phyloP scores from a whole-genome alignment of 2,113 vertebrate species.

The Xiphophorus hellerii region DNA sequence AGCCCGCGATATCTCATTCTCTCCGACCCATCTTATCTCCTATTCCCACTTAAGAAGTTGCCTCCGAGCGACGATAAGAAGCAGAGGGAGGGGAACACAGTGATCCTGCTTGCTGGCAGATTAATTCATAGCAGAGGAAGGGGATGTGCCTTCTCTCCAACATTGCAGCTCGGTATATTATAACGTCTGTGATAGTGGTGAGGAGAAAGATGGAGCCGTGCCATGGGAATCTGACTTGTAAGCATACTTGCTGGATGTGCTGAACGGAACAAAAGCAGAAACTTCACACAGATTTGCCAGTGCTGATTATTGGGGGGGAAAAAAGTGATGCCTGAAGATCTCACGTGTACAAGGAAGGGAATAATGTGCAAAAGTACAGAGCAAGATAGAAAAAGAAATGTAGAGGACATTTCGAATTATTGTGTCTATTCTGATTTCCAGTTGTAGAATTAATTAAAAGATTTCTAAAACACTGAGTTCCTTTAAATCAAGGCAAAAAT shows the following conservation, averaged over 20 bases:
- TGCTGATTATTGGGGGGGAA: background rate
- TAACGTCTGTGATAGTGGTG: slow-evolving; percentile 38
- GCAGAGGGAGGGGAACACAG: slow-evolving; percentile 32
- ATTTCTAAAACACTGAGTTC: too few relatives aligned
- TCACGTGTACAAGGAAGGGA: background rate
- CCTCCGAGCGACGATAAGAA: slow-evolving; percentile 58
- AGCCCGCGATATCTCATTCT: slow-evolving; percentile 60
- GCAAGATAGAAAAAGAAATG: background rate
- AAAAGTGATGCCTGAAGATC: background rate
- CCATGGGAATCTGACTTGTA: slow-evolving; percentile 27
- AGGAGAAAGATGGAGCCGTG: slow-evolving; percentile 42
- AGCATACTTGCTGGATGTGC: slow-evolving; percentile 24
- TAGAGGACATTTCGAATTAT: background rate
- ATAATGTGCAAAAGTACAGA: background rate
- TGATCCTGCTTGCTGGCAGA: slow-evolving; percentile 53
- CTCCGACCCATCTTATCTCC: slow-evolving; percentile 57
- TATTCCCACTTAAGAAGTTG: slow-evolving; percentile 64
- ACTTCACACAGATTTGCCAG: slow-evolving; percentile 13
- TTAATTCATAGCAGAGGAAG: slow-evolving; percentile 32
- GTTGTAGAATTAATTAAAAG: background rate
- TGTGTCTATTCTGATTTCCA: background rate
- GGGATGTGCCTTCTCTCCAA: slow-evolving; percentile 26
- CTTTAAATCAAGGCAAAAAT: too few relatives aligned
- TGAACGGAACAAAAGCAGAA: slow-evolving; percentile 27
- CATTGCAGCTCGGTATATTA: slow-evolving; percentile 36